A percentile compares a stretch with the other conserved stretches of the same genome.
Conservation (phyloP, 2,888 invertebrate species). For the Alsophila aescularia region DNA sequence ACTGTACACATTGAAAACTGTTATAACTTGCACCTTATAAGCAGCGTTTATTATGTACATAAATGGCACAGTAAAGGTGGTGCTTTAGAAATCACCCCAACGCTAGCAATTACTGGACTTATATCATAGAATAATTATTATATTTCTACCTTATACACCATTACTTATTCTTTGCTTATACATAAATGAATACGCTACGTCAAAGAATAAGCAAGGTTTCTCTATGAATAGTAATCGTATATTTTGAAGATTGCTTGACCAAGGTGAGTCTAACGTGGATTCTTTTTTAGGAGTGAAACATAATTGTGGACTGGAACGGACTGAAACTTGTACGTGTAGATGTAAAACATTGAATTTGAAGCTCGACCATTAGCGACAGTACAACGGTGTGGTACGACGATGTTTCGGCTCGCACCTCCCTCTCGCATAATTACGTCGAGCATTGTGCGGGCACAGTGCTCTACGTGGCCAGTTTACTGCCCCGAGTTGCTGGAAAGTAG, state of each 20-base stretch:
- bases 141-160: too few relatives aligned
- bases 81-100: conserved; percentile 22
- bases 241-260: conserved; percentile 7
- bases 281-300: background rate
- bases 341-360: conserved; percentile 28
- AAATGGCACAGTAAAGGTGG: conserved; percentile 33
- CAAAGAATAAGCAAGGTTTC: conserved; percentile 7
- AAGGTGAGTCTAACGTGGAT: background rate
- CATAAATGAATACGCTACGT: conserved; percentile 7
- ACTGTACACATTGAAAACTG: conserved; percentile 9
- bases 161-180: too few relatives aligned
- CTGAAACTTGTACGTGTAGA: conserved; percentile 12
- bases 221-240: conserved; percentile 22
- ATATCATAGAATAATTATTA: too few relatives aligned
- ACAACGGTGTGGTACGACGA: conserved; percentile 26
- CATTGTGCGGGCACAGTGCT: conserved; percentile 66
- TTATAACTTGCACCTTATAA: conserved; percentile 22
- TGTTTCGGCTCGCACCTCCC: conserved; percentile 60
- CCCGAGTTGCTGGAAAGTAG: conserved; percentile 66
- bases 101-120: conserved; percentile 33
- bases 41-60: conserved; percentile 33
- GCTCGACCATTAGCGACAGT: conserved; percentile 32
- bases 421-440: conserved; percentile 75
- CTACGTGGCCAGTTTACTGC: conserved; percentile 63
- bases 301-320: background rate